A percentile compares a stretch with the other conserved stretches of the same genome.
Conservation (phyloP, 2,797 vertebrate species). For the Esox masquinongy region DNA sequence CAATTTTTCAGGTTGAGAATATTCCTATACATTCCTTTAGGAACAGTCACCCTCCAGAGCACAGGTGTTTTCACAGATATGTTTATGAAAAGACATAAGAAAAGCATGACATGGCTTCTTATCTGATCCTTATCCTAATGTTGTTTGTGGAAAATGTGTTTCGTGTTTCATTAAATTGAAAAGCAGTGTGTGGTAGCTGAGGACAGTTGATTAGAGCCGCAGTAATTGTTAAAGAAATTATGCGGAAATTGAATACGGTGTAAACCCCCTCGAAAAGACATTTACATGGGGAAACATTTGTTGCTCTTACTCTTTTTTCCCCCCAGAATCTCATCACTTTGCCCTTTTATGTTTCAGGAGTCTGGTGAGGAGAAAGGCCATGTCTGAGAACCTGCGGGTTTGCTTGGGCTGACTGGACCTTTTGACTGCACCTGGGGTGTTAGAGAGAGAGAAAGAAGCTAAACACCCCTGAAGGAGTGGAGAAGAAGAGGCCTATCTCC, state of each 20-base stretch:
- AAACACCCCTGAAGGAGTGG: conserved; percentile 39
- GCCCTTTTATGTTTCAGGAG: conserved; percentile 55
- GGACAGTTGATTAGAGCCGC: conserved; percentile 14
- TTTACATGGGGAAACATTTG: conserved; percentile 8
- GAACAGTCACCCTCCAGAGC: conserved; percentile 6
- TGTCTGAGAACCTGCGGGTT: conserved; percentile 8
- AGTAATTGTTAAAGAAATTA: conserved; percentile 19
- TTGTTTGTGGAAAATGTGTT: conserved; percentile 7
- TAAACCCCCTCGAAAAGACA: conserved; percentile 3
- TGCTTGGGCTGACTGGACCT: conserved; percentile 35
- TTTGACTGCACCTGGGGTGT: conserved; percentile 31
- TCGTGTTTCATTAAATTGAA: conserved; percentile 15
- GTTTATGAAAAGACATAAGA: conserved; percentile 5
- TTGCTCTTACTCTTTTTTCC: background rate
- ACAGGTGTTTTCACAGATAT: conserved; percentile 3
- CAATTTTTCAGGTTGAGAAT: conserved; percentile 33
- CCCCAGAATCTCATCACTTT: conserved; percentile 30
- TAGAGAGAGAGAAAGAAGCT: conserved; percentile 32
- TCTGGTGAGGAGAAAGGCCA: conserved; percentile 12
- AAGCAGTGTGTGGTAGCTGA: conserved; percentile 17
- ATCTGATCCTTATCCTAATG: background rate
- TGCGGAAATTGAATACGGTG: conserved; percentile 20
- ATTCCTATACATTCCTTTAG: conserved; percentile 16
- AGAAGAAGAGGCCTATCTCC: conserved; percentile 47
- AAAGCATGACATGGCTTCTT: conserved; percentile 15